Base-by-base conservation (phyloP, 2,113 vertebrate species). In the Gorsachius goisagi region DNA sequence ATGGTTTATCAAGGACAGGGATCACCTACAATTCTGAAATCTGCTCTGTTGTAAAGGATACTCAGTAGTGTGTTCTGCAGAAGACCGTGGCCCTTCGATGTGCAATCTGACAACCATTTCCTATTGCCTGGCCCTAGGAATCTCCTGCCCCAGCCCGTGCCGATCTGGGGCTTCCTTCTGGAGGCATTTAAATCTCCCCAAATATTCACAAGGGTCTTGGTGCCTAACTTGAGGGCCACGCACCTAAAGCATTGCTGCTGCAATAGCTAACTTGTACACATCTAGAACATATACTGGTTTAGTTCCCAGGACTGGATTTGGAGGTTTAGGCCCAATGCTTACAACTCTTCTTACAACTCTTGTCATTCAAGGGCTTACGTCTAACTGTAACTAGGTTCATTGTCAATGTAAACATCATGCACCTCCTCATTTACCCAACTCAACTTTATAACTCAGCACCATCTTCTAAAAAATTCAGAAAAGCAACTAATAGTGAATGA, bases 81-180 rank as follows among this genome's bases (percentile, higher is more conserved):
- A 78, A 9, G 21, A 62, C 12, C 0, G 1, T 37, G 14, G 22
- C 32, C 35, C 17, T 50, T 39, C 1, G 1, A 45, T 30, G 17
- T 27, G 15, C 39, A 53, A 35, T 64, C 30, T 60, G 37, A 78
- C 41, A 88, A 58, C 21, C 3, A 2, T 9, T 75, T 94, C 60
- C 23, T 2, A 2, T 7, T 83, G 39, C 39, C 27, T 53, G 49
- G 20, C 30, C 12, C 26, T 81, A 56, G 1, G 41, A 37, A 67
- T 63, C 79, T 87, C 33, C 33, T 30, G 41, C 19, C 22, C 10
- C 60, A 89, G 50, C 7, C 28, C 32, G 8, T 78, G 37, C 3
- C 33, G 21, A 4, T 50, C 3, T 66, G 52, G 11, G 60, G 50
- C 18, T 69, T 81, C 27, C 12, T 83, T 68, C 62, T 83, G 49